Base-by-base conservation (phyloP, 1,140 invertebrate genomes). In the Trichonephila clavipes region DNA sequence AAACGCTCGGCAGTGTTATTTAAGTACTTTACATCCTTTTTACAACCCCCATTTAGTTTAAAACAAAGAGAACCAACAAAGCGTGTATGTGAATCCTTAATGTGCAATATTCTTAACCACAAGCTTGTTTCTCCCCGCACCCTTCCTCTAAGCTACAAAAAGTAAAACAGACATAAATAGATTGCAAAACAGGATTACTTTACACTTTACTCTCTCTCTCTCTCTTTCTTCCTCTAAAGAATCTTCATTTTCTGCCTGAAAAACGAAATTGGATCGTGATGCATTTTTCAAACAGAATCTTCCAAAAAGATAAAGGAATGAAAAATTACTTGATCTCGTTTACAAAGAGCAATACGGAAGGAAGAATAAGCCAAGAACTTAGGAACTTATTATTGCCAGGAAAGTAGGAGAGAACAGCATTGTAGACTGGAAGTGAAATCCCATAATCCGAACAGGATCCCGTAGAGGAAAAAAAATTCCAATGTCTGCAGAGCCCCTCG, bases 251-350 rank as follows among this genome's bases (percentile, higher is more conserved):
- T 28, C 24, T n/a, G n/a, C 24, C n/a, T 58, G 19, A 24, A 28
- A 8, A 64, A 90, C 28, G 89, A 90, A 90, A 90, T 90, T 90
- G 89, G 89, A 90, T 90, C 89, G 72, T 14, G 51, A 58, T 77
- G 89, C 72, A 90, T 90, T 90, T 72, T 82, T 90, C 51, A 90
- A 21, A 69, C 21, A 34, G n/a, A 24, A 90, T 81, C 72, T 62
- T 19, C 28, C 18, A 88, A 88, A n/a, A 64, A 40, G 40, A 77
- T 34, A 77, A 77, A 77, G 14, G 14, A 77, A 77, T 40, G 28
- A 77, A 85, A 82, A 90, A 90, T 81, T 90, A 82, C 89, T 81
- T 62, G 89, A 90, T 90, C 89, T 90, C 89, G 89, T 90, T 90
- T 90, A 81, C 58, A 58, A 82, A 90, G 77, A n/a, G 66, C 51